Base-by-base conservation (phyloP, 2,797 vertebrate species). In the Pangasius mekongensis region DNA sequence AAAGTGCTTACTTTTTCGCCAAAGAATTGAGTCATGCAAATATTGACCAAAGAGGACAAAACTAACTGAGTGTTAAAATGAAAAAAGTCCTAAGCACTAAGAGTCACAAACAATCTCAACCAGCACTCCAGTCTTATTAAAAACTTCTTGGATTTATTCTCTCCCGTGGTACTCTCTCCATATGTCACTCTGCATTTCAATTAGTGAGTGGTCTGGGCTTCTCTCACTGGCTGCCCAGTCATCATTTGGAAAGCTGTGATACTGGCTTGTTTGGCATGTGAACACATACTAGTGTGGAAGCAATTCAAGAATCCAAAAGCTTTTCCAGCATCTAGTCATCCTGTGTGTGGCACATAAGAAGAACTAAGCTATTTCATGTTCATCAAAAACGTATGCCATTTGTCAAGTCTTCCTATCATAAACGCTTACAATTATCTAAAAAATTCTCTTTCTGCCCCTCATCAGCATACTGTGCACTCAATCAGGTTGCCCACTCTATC, bases 161-260 rank as follows among this genome's bases (percentile, higher is more conserved):
- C 30, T 91, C 62, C 10, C 60, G 52, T 86, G 49, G 47, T 85
- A 84, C 83, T 67, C 80, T 89, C 67, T 66, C 85, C 86, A 74
- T 85, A 85, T 87, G 88, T 83, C 74, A 58, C 52, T 64, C 49
- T 85, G 47, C 83, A 90, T 49, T 89, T 90, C 36, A 86, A 88
- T 81, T 85, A 85, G 30, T 60, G n/a, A 49, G 39, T 84, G 64
- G 71, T 71, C 62, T 84, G 81, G 88, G 39, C 62, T 78, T 73
- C 52, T 87, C 49, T 74, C 5, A 18, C 60, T 84, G 43, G 47
- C 47, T 89, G 86, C 56, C 71, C 81, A 88, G 71, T 52, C 39
- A 80, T 83, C 87, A 88, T 66, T 66, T 83, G 67, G 62, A 89
- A 82, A 52, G n/a, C 58, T 80, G 86, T 86, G 49, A 83, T 54